phyloP scores from a whole-genome alignment of 2,888 invertebrate genomes.

The Thereva nobilitata region DNA sequence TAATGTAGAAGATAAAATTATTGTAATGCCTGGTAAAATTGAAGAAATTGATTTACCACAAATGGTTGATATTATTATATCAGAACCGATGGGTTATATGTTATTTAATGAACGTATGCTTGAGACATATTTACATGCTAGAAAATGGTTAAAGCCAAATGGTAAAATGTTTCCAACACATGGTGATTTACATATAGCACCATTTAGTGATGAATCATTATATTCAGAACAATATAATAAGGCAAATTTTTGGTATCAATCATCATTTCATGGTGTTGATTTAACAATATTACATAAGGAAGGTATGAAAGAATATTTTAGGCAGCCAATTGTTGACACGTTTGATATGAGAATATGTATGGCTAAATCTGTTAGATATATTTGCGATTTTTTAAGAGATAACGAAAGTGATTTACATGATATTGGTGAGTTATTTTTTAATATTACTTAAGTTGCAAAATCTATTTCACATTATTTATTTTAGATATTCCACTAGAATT shows the following conservation, averaged over 20 bases:
- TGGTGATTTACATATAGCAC: slow-evolving; percentile 96
- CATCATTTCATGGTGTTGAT: slow-evolving; percentile 97
- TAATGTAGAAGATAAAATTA: slow-evolving; percentile 82
- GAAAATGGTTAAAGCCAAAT: slow-evolving; percentile 91
- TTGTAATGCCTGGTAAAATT: slow-evolving; percentile 95
- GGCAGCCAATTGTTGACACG: slow-evolving; percentile 97
- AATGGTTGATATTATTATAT: slow-evolving; percentile 94
- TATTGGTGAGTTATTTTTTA: slow-evolving; percentile 65
- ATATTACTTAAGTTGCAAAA: background rate
- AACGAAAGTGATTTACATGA: slow-evolving; percentile 92
- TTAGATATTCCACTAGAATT: slow-evolving; percentile 93
- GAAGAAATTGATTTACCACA: slow-evolving; percentile 97
- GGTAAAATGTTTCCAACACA: slow-evolving; percentile 98
- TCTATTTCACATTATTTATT: no score
- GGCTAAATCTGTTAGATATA: slow-evolving; percentile 89
- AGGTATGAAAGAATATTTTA: slow-evolving; percentile 96
- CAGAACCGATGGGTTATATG: slow-evolving; percentile 99
- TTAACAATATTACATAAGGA: slow-evolving; percentile 87
- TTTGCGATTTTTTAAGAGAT: slow-evolving; percentile 91
- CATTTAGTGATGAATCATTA: slow-evolving; percentile 95
- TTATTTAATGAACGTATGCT: slow-evolving; percentile 98
- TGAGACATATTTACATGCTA: slow-evolving; percentile 97
- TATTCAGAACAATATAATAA: slow-evolving; percentile 98
- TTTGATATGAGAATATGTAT: slow-evolving; percentile 97
- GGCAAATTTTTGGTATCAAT: slow-evolving; percentile 99